Base-by-base conservation (phyloP, 2,797 vertebrate genomes). In the Coregonus ussuriensis region DNA sequence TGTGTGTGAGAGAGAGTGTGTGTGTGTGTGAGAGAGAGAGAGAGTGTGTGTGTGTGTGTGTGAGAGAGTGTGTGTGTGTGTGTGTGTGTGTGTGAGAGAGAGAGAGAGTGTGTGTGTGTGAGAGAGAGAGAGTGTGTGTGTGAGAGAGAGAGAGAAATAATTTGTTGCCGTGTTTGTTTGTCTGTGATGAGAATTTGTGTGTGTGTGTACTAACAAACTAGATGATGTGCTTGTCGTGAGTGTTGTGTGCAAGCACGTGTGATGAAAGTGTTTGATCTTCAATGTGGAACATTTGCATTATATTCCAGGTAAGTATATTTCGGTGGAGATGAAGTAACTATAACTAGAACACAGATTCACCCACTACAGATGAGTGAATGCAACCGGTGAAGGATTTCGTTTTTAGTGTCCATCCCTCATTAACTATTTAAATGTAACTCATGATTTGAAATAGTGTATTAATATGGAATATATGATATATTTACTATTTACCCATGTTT, bases 221-320 rank as follows among this genome's bases (percentile, higher is more conserved):
- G 21, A 15, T 35, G 1, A 16, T 67, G 13, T 67, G 25, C 16
- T 56, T 56, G 54, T 56, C 52, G 18, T 35, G 47, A 18, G 2
- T 75, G 65, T 33, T 14, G n/a, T 74, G 29, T 66, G 15, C 62
- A 37, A 37, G 54, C 51, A 35, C 37, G 16, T 76, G 31, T 71
- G 35, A 71, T 16, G 59, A 71, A 65, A 11, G 18, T 6, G 63
- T 37, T 70, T 51, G 21, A 29, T 41, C n/a, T 37, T 69, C 54
- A 54, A 15, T 18, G 52, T 56, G 31, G 31, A 33, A 37, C 52
- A 31, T 65, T 65, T 66, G 52, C n/a, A 13, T 70, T 78, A 76
- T 53, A 76, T 65, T 35, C 15, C 76, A 72, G 88, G 88, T 88
- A 83, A 88, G 85, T 88, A 73, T 35, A 51, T 3, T 1, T 41